A percentile compares a stretch with the other conserved stretches of the same genome.
These are phyloP conservation scores for Dryomyza anilis DNA, from an alignment of 2,888 invertebrate genomes.

Conservation along the genomic window DNA sequence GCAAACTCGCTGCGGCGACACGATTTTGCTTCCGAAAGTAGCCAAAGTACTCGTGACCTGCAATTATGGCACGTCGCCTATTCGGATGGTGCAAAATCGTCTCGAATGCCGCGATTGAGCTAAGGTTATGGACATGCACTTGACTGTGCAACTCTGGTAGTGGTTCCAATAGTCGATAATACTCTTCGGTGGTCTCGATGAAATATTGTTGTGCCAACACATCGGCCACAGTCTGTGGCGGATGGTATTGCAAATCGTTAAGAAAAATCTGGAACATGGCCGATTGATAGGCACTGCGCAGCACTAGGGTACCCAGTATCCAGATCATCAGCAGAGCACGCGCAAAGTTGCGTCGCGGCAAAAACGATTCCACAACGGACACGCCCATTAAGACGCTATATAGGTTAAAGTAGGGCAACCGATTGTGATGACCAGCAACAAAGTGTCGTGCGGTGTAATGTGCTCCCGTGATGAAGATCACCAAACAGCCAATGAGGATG, in stretches of 20 bases:
- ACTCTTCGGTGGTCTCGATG: slow-evolving; percentile 40
- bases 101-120: background rate
- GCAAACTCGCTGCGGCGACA: no score
- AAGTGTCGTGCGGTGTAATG: background rate
- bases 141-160: slow-evolving; percentile 41
- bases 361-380: slow-evolving; percentile 22
- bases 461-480: slow-evolving; percentile 29
- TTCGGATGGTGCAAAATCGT: background rate
- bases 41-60: background rate
- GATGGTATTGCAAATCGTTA: slow-evolving; percentile 45
- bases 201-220: slow-evolving; percentile 41
- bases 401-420: slow-evolving; percentile 40
- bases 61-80: background rate
- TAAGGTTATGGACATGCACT: background rate
- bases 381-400: slow-evolving; percentile 41
- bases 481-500: slow-evolving; percentile 34
- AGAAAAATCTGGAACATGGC: slow-evolving; percentile 48
- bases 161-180: slow-evolving; percentile 38
- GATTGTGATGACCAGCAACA: slow-evolving; percentile 4
- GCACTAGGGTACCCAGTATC: slow-evolving; percentile 42
- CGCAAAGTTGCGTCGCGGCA: slow-evolving; percentile 38
- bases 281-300: slow-evolving; percentile 50
- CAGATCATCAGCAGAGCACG: slow-evolving; percentile 44
- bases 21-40: background rate
- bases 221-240: slow-evolving; percentile 46